Conservation (phyloP, 2,888 invertebrate species). For the Folsomia candida region DNA sequence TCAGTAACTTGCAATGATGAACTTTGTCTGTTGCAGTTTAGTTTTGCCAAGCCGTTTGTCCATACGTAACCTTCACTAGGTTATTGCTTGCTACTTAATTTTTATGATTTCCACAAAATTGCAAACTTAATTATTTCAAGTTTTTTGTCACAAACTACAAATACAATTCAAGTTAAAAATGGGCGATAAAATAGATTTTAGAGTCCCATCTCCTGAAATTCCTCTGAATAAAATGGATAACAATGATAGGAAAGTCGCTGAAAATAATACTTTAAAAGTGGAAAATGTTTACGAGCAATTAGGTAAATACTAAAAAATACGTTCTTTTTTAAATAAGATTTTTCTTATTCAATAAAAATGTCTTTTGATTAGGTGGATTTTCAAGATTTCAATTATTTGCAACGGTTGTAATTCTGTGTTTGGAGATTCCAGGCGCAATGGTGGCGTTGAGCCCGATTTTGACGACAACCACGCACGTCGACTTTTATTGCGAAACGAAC, state of each 20-base stretch:
- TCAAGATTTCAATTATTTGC: slow-evolving; percentile 36
- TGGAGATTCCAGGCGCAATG: slow-evolving; percentile 37
- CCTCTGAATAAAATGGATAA: neutral
- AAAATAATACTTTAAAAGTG: slow-evolving; percentile 19
- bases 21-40: neutral
- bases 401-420: slow-evolving; percentile 26
- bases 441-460: slow-evolving; percentile 32
- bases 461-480: slow-evolving; percentile 29
- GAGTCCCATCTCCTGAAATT: neutral
- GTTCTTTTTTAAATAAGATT: neutral
- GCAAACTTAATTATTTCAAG: neutral
- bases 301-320: slow-evolving; percentile 25
- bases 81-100: neutral
- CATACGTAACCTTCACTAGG: too few species aligned
- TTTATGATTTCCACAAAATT: neutral
- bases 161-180: too few species aligned
- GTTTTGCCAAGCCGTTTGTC: too few species aligned
- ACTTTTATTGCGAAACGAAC: slow-evolving; percentile 23
- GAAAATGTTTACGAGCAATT: slow-evolving; percentile 38
- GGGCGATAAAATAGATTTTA: neutral
- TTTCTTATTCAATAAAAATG: neutral
- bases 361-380: slow-evolving; percentile 27
- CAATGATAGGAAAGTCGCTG: neutral
- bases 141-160: neutral
- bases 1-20: neutral